Percentiles rank a stretch among this genome's conserved stretches.
Evolutionary conservation across 2,888 invertebrate genomes (phyloP).

Genomic region (Nemurella pictetii): DNA sequence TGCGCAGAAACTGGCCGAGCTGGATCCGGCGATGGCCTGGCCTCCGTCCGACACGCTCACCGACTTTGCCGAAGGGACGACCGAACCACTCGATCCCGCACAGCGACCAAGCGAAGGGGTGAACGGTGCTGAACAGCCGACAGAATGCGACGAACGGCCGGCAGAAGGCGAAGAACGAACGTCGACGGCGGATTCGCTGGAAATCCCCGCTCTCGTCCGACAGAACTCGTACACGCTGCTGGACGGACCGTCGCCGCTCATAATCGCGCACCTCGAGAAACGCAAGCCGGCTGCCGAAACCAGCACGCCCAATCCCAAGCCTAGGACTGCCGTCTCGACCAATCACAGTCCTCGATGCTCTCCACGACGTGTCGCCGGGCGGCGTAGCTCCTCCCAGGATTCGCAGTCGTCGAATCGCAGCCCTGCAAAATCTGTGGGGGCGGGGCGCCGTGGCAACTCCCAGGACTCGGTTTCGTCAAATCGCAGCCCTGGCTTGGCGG

Average conservation of each 20-base stretch:
- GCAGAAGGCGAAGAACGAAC: not conserved
- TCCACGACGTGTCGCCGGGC: too few species aligned
- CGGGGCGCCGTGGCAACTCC: not conserved
- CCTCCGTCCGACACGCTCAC: not conserved
- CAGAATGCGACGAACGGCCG: too few species aligned
- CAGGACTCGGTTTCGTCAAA: not conserved
- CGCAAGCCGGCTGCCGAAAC: not conserved
- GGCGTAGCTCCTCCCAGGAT: too few species aligned
- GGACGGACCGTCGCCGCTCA: not conserved
- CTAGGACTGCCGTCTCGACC: too few species aligned
- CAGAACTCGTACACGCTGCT: slow-evolving; percentile 16
- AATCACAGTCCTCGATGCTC: not conserved
- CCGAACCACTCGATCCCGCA: not conserved
- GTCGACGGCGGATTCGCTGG: not conserved
- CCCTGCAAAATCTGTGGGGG: too few species aligned
- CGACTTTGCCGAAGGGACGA: not conserved
- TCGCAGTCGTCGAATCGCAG: not conserved
- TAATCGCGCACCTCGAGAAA: not conserved
- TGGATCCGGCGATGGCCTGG: not conserved
- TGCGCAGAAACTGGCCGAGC: not conserved
- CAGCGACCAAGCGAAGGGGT: not conserved
- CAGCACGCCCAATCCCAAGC: not conserved
- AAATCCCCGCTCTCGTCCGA: not conserved
- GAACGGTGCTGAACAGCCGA: not conserved
- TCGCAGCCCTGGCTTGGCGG: not conserved